Base-by-base conservation (phyloP, 2,113 vertebrate genomes). In the Limanda limanda region DNA sequence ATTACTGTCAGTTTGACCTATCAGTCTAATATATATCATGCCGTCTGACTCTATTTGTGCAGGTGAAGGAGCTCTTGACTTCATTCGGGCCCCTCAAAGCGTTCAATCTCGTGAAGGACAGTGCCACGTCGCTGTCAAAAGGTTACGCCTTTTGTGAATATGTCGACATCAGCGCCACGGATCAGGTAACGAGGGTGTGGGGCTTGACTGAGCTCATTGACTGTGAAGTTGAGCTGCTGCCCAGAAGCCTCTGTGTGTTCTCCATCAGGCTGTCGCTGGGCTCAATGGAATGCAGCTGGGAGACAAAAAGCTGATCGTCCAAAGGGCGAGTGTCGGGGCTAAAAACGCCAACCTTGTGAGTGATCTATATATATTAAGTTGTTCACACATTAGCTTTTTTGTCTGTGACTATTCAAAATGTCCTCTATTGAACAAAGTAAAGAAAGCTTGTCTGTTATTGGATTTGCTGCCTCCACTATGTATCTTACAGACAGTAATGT, bases 101-200 rank as follows among this genome's bases (percentile, higher is more conserved):
- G 51, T 95, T 95, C 91, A 95, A 95, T 35, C 93, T 95, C 5
- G 94, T 95, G 84, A 95, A 95, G 85, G 94, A 95, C 94, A 94
- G 94, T 85, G 92, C 94, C 69, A 95, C 94, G 27, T 95, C 94
- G 66, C 91, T 94, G 90, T 95, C 94, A 2, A 95, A 95, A 85
- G 94, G 94, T 76, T 95, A 95, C 75, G 93, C 94, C 88, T 95
- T 95, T 71, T 95, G 94, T 57, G 94, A 95, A 79, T 95, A 95
- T 2, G 93, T 94, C 0, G 94, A 95, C 72, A 47, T 94, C 88
- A 82, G 91, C 67, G 92, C 93, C 68, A 95, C 94, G 5, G 94
- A 95, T 56, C 94, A 95, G 93, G 94, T 95, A 83, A 47, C 2
- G 31, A 0, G 6, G 0, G 13, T 2, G 13, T 1, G 5, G 1